A percentile compares a stretch with the other conserved stretches of the same genome.
phyloP scores from a whole-genome alignment of 2,888 invertebrate genomes.

The Drosophila colorata region DNA sequence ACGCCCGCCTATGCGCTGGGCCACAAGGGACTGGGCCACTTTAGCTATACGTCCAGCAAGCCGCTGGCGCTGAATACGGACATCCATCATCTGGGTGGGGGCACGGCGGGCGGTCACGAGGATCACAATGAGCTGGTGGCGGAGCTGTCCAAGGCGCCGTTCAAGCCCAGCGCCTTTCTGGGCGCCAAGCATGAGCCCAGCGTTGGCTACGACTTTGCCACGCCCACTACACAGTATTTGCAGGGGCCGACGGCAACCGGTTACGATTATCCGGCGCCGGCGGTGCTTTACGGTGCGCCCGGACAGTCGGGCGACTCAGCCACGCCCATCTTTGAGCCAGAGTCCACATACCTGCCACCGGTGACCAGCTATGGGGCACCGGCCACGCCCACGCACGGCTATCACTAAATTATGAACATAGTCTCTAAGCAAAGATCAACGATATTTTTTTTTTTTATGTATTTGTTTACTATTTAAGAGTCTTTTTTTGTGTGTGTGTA shows the following conservation, averaged over 20 bases:
- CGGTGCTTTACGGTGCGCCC: slow-evolving; percentile 61
- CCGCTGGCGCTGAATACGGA: slow-evolving; percentile 80
- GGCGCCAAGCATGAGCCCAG: slow-evolving; percentile 81
- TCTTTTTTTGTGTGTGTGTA: slow-evolving; percentile 12
- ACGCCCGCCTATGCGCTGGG: slow-evolving; percentile 82
- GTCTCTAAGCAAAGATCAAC: slow-evolving; percentile 10
- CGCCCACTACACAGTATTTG: slow-evolving; percentile 60
- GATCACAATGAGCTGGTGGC: slow-evolving; percentile 38
- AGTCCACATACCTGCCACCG: slow-evolving; percentile 68
- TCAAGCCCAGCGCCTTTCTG: slow-evolving; percentile 83
- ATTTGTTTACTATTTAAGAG: neutral
- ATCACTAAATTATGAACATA: slow-evolving; percentile 55
- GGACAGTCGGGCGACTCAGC: slow-evolving; percentile 61
- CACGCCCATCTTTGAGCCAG: slow-evolving; percentile 68
- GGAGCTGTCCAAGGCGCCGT: slow-evolving; percentile 75
- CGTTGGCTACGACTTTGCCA: slow-evolving; percentile 50
- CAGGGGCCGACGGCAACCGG: slow-evolving; percentile 62
- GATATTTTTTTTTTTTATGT: neutral
- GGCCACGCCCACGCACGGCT: slow-evolving; percentile 58
- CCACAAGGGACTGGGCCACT: slow-evolving; percentile 84
- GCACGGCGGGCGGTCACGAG: slow-evolving; percentile 8
- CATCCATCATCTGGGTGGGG: slow-evolving; percentile 37
- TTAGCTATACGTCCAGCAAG: slow-evolving; percentile 77
- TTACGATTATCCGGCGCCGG: slow-evolving; percentile 70
- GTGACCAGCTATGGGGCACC: slow-evolving; percentile 55